Evolutionary conservation across 2,888 invertebrate species (phyloP).

Genomic region (Alsophila aescularia): DNA sequence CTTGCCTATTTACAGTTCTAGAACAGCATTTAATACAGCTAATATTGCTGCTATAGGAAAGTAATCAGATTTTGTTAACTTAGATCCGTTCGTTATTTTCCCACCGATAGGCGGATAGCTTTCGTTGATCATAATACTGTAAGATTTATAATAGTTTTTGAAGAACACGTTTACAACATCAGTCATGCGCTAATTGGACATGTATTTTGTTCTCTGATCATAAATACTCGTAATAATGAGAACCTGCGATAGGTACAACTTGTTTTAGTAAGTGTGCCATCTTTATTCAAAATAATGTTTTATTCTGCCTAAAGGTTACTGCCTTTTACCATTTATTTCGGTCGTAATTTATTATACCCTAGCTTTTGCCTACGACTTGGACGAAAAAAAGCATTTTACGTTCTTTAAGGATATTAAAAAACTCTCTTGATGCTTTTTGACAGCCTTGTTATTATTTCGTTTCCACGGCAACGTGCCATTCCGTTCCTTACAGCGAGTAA

Average conservation of each 20-base stretch:
- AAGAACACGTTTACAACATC: conserved; percentile 21
- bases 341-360: too few species aligned
- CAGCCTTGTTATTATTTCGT: too few species aligned
- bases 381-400: too few species aligned
- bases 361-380: too few species aligned
- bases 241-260: background rate
- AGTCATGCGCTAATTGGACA: conserved; percentile 20
- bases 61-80: conserved; percentile 8
- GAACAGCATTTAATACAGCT: conserved; percentile 9
- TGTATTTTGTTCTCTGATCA: conserved; percentile 23
- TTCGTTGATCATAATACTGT: conserved; percentile 17
- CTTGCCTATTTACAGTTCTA: conserved; percentile 27
- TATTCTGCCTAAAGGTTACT: too few species aligned
- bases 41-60: background rate
- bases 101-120: conserved; percentile 5
- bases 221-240: conserved; percentile 18
- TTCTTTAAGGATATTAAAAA: too few species aligned
- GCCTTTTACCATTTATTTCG: too few species aligned
- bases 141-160: conserved; percentile 12
- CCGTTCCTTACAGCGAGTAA: too few species aligned
- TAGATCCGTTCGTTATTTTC: conserved; percentile 5
- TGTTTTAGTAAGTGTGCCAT: conserved; percentile 14
- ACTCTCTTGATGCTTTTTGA: too few species aligned
- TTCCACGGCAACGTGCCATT: too few species aligned
- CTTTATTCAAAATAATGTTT: conserved; percentile 6